Conservation (phyloP, 2,888 invertebrate species). For the Kuschelorhynchus macadamiae region DNA sequence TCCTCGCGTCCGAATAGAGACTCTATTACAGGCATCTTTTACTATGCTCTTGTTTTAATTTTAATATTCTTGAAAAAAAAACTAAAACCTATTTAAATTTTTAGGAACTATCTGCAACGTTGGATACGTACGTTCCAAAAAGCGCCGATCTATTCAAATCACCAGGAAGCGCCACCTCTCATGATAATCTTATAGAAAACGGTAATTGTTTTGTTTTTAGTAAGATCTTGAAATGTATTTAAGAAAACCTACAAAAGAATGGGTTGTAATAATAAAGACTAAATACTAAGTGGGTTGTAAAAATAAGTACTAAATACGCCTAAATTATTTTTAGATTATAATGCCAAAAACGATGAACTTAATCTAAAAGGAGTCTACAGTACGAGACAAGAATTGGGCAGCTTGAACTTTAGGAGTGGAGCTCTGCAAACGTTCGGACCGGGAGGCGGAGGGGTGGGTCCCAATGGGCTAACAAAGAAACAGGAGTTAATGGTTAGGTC, state of each 20-base stretch:
- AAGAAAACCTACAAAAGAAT: not conserved
- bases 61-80: too few species aligned
- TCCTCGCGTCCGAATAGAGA: too few species aligned
- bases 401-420: slow-evolving; percentile 77
- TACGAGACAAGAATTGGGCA: slow-evolving; percentile 84
- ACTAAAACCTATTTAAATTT: slow-evolving; percentile 46
- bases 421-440: slow-evolving; percentile 76
- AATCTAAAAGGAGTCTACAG: slow-evolving; percentile 84
- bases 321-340: too few species aligned
- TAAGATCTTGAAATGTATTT: not conserved
- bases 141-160: slow-evolving; percentile 80
- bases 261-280: too few species aligned
- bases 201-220: slow-evolving; percentile 49
- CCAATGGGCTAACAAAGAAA: slow-evolving; percentile 85
- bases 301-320: too few species aligned
- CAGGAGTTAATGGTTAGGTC: slow-evolving; percentile 88
- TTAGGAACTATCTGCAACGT: slow-evolving; percentile 81
- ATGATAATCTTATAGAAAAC: slow-evolving; percentile 60
- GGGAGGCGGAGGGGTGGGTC: slow-evolving; percentile 73
- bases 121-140: slow-evolving; percentile 84
- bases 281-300: too few species aligned
- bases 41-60: too few species aligned
- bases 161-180: slow-evolving; percentile 70
- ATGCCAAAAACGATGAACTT: slow-evolving; percentile 70
- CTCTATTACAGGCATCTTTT: too few species aligned